These are phyloP conservation scores for Rousettus madagascariensis DNA, from an alignment of 2,797 vertebrate species.

Conservation along the genomic window DNA sequence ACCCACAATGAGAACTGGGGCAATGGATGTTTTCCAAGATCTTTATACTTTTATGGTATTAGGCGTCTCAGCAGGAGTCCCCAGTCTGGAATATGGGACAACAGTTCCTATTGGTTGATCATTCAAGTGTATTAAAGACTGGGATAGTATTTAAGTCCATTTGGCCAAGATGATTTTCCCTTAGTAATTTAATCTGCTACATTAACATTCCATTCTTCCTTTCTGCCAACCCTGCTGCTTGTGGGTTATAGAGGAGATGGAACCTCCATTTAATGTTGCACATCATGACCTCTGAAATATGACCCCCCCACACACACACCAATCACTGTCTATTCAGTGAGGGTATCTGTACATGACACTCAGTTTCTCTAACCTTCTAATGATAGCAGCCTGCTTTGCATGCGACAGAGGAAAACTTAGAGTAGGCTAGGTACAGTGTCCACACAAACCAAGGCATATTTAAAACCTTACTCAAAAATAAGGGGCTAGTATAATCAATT, in stretches of 20 bases:
- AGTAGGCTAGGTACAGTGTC: not conserved
- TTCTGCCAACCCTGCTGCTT: not conserved
- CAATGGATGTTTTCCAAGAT: not conserved
- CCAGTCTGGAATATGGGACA: not conserved
- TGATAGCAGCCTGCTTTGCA: not conserved
- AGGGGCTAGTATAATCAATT: not conserved
- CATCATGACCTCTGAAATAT: not conserved
- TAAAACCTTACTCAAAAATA: not conserved
- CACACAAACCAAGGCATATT: not conserved
- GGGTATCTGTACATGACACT: not conserved
- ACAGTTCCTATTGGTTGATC: not conserved
- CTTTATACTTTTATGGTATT: not conserved
- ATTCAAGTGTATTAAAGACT: not conserved
- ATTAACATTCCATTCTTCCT: not conserved
- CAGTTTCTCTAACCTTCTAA: not conserved
- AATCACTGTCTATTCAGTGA: not conserved
- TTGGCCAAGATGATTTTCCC: not conserved
- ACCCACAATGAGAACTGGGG: not conserved
- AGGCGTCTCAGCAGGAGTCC: not conserved
- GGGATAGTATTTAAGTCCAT: not conserved
- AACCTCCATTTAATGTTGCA: not conserved
- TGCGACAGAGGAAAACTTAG: not conserved
- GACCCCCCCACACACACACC: not conserved
- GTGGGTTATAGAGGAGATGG: not conserved
- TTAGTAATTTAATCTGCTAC: not conserved